phyloP scores from a whole-genome alignment of 2,113 vertebrate genomes.

The Orycteropus afer region DNA sequence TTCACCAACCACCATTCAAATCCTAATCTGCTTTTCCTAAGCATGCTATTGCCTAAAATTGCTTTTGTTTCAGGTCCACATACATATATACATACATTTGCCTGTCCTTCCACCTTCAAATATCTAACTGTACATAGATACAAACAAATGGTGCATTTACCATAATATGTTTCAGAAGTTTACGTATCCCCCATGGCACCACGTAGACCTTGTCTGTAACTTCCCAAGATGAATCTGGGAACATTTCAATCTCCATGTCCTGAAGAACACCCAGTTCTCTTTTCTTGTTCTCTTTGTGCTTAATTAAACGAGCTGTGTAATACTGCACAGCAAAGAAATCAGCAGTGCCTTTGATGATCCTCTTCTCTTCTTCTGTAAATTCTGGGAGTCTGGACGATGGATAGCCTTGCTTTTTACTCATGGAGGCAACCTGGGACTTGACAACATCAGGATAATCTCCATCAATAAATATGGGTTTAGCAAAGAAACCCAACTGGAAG shows the following conservation, averaged over 20 bases:
- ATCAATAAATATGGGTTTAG: slow-evolving; percentile 89
- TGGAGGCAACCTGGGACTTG: slow-evolving; percentile 83
- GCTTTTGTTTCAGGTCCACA: neutral
- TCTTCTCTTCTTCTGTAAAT: slow-evolving; percentile 88
- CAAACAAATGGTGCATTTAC: slow-evolving; percentile 75
- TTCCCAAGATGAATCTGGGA: slow-evolving; percentile 88
- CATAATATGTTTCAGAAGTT: slow-evolving; percentile 89
- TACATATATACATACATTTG: neutral
- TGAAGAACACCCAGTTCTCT: slow-evolving; percentile 71
- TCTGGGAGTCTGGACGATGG: slow-evolving; percentile 81
- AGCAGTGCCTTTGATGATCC: slow-evolving; percentile 85
- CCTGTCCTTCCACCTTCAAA: neutral
- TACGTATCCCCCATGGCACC: slow-evolving; percentile 85
- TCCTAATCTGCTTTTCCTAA: neutral
- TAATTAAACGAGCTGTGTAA: slow-evolving; percentile 88
- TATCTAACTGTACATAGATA: neutral
- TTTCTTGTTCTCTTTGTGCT: slow-evolving; percentile 62
- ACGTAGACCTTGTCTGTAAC: slow-evolving; percentile 85
- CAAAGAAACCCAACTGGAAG: slow-evolving; percentile 89
- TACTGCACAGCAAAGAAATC: slow-evolving; percentile 92
- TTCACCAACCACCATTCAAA: neutral
- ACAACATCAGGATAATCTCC: slow-evolving; percentile 90
- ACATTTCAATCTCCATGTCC: slow-evolving; percentile 80
- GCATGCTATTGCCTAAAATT: neutral
- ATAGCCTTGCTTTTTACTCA: slow-evolving; percentile 83